These are phyloP conservation scores for Synanthedon andrenaeformis DNA, from an alignment of 2,888 invertebrate species.

Conservation along the genomic window DNA sequence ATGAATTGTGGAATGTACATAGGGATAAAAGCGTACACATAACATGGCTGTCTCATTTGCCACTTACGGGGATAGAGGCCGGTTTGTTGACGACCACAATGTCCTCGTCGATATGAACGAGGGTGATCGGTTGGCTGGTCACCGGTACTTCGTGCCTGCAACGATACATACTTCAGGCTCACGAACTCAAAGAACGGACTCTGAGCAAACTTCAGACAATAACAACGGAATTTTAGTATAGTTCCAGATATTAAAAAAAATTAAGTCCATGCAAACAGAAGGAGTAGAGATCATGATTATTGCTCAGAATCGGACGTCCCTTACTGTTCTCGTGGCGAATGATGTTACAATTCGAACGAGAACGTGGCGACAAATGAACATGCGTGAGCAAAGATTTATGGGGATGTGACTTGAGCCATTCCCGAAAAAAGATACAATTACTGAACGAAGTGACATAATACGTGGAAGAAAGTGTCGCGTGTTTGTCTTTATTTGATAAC, in stretches of 20 bases:
- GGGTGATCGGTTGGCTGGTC: conserved; percentile 94
- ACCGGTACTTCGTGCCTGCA: conserved; percentile 99
- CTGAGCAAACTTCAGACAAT: conserved; percentile 23
- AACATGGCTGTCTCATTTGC: conserved; percentile 83
- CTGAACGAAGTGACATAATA: background rate
- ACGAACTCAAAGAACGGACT: conserved; percentile 20
- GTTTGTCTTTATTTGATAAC: conserved; percentile 14
- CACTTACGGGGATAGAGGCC: conserved; percentile 99
- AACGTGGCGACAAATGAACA: conserved; percentile 57
- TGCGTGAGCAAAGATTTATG: conserved; percentile 37
- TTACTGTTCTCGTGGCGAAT: conserved; percentile 34
- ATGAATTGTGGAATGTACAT: background rate
- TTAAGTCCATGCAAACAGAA: conserved; percentile 5
- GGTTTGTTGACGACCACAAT: conserved; percentile 99
- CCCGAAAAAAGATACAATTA: conserved; percentile 3
- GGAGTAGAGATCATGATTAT: background rate
- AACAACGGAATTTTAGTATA: conserved; percentile 1
- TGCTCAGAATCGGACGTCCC: conserved; percentile 33
- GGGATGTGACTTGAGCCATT: conserved; percentile 9
- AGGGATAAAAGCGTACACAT: conserved; percentile 74
- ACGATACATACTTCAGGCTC: conserved; percentile 66
- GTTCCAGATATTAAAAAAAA: conserved; percentile 6
- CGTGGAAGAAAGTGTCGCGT: background rate
- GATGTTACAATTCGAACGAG: conserved; percentile 39
- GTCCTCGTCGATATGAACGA: conserved; percentile 98